Conservation (phyloP, 2,888 invertebrate genomes). For the Drosophila rubida region DNA sequence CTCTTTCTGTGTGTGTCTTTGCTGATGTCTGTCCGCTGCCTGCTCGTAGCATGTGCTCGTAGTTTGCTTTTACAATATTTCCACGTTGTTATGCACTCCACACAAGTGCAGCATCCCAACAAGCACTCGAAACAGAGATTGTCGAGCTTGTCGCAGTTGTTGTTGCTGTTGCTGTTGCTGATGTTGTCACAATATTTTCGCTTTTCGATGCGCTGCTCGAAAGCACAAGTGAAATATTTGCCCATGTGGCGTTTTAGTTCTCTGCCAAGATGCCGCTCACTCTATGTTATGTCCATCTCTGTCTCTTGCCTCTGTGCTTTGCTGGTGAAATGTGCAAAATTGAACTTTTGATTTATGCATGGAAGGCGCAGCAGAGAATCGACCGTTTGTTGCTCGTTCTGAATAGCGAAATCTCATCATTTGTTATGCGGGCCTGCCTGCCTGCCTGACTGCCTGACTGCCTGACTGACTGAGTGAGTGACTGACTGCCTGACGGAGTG, state of each 20-base stretch:
- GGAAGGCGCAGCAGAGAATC: conserved; percentile 13
- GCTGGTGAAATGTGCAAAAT: conserved; percentile 62
- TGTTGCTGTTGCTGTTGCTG: conserved; percentile 42
- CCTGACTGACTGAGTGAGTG: background rate
- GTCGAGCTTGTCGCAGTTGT: conserved; percentile 16
- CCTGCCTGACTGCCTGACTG: background rate
- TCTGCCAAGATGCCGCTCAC: conserved; percentile 57
- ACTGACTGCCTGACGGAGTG: conserved; percentile 2
- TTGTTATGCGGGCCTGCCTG: conserved; percentile 39
- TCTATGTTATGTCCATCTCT: background rate
- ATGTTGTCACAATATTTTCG: conserved; percentile 79
- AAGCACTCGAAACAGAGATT: conserved; percentile 58
- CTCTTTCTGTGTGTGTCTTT: conserved; percentile 7
- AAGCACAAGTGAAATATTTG: conserved; percentile 79
- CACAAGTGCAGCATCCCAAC: conserved; percentile 65
- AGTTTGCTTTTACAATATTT: conserved; percentile 76
- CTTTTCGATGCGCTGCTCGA: conserved; percentile 77
- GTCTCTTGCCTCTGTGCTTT: conserved; percentile 13
- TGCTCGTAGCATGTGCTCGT: conserved; percentile 33
- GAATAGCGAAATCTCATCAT: conserved; percentile 60
- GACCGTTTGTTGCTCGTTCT: conserved; percentile 3
- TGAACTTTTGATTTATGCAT: conserved; percentile 78
- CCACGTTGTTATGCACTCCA: conserved; percentile 79
- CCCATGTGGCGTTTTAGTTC: conserved; percentile 70
- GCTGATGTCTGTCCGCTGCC: too few species aligned